These are phyloP conservation scores for Chaenocephalus aceratus DNA, from an alignment of 2,113 vertebrate species.

Conservation along the genomic window DNA sequence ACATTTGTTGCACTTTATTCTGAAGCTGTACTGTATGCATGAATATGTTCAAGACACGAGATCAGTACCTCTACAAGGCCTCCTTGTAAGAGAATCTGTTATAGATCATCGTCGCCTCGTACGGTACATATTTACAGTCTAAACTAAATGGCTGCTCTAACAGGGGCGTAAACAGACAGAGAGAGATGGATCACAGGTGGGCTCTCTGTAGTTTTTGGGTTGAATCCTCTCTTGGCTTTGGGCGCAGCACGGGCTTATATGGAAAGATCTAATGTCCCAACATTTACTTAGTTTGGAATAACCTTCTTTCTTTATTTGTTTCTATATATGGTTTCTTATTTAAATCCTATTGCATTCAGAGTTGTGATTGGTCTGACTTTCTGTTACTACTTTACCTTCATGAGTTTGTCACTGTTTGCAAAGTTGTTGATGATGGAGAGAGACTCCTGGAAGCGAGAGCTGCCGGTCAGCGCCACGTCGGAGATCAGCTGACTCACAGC, in stretches of 20 bases:
- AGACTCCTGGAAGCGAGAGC: constrained; percentile 96
- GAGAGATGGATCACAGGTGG: not conserved
- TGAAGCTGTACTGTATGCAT: too few relatives aligned
- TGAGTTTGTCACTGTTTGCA: constrained; percentile 95
- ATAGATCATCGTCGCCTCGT: not conserved
- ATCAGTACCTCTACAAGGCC: not conserved
- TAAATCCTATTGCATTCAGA: not conserved
- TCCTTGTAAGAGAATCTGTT: not conserved
- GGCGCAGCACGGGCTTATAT: not conserved
- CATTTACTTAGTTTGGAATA: not conserved
- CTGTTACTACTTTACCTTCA: constrained; percentile 91
- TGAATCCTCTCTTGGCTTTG: not conserved
- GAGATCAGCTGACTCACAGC: constrained; percentile 97
- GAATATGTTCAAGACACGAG: too few relatives aligned
- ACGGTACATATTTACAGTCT: not conserved
- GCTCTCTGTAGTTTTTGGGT: not conserved
- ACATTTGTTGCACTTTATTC: not conserved
- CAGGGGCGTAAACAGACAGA: not conserved
- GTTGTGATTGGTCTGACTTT: not conserved
- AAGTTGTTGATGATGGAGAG: constrained; percentile 99
- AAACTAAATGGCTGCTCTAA: not conserved
- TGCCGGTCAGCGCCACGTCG: constrained; percentile 94
- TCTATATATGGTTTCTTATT: not conserved
- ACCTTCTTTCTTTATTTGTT: not conserved
- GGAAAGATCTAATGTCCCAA: not conserved